Evolutionary conservation across 2,888 invertebrate species (phyloP).

Genomic region (Drosophila fungiperda): DNA sequence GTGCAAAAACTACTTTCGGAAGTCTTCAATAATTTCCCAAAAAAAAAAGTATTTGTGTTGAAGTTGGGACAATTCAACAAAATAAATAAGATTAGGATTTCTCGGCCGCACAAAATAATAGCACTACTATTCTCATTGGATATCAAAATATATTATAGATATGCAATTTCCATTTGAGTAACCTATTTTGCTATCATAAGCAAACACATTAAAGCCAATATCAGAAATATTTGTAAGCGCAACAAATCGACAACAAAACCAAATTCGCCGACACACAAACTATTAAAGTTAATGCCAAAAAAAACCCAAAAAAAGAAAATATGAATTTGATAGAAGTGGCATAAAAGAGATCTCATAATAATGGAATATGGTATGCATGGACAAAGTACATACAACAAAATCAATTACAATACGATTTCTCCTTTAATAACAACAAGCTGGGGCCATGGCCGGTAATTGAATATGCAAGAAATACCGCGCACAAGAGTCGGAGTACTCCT

Average conservation of each 20-base stretch:
- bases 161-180: constrained; percentile 6
- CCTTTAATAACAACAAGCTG: constrained; percentile 61
- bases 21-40: not conserved
- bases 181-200: constrained; percentile 1
- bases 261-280: constrained; percentile 56
- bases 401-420: constrained; percentile 77
- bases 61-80: not conserved
- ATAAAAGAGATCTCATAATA: constrained; percentile 58
- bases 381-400: constrained; percentile 58
- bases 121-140: not conserved
- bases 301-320: constrained; percentile 10
- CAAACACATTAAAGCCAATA: constrained; percentile 15
- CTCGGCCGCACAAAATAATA: not conserved
- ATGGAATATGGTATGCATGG: constrained; percentile 48
- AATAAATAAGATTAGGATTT: not conserved
- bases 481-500: constrained; percentile 29
- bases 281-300: constrained; percentile 64
- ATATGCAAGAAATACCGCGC: constrained; percentile 51
- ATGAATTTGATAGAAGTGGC: constrained; percentile 45
- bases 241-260: constrained; percentile 53
- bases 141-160: not conserved
- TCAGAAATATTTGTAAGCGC: constrained; percentile 38
- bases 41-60: not conserved
- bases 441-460: constrained; percentile 68
- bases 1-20: not conserved